Evolutionary conservation across 2,113 vertebrate species (phyloP).

Genomic region (Toxotes chatareus): DNA sequence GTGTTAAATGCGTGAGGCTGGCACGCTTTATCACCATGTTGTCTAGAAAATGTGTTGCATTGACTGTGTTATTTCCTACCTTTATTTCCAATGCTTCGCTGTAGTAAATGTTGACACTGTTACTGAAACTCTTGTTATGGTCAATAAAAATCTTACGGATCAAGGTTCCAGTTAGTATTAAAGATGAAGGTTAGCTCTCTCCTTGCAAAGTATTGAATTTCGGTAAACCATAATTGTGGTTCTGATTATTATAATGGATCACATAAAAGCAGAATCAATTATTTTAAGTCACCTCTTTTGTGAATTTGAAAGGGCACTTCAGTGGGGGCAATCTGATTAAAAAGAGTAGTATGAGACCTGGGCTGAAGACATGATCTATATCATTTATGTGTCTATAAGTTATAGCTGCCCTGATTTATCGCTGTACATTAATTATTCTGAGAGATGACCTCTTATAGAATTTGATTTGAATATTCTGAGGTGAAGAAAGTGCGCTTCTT

Average conservation of each 20-base stretch:
- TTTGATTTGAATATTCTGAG: conserved; percentile 78
- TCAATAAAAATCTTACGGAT: conserved; percentile 58
- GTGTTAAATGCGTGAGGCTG: neutral
- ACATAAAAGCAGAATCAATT: conserved; percentile 84
- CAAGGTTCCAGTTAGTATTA: conserved; percentile 49
- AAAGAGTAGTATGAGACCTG: conserved; percentile 76
- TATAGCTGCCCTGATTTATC: conserved; percentile 80
- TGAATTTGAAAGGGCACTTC: conserved; percentile 80
- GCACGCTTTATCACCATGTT: neutral
- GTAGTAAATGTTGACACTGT: conserved; percentile 40
- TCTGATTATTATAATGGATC: conserved; percentile 81
- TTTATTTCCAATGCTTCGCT: neutral
- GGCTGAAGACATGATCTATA: conserved; percentile 79
- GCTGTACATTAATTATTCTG: conserved; percentile 76
- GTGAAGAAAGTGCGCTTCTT: conserved; percentile 56
- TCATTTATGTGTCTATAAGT: conserved; percentile 80
- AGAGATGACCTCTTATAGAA: conserved; percentile 77
- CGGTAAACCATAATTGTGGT: conserved; percentile 75
- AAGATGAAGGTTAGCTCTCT: conserved; percentile 63
- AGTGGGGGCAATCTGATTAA: conserved; percentile 79
- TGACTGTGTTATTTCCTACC: neutral
- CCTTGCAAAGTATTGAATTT: conserved; percentile 62
- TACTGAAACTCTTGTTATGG: conserved; percentile 44
- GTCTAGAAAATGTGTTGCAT: neutral
- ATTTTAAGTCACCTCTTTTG: conserved; percentile 83